Percentiles rank a stretch among this genome's conserved stretches.
These are phyloP conservation scores for Ciconia stormi DNA, from an alignment of 2,113 vertebrate species.

Conservation along the genomic window DNA sequence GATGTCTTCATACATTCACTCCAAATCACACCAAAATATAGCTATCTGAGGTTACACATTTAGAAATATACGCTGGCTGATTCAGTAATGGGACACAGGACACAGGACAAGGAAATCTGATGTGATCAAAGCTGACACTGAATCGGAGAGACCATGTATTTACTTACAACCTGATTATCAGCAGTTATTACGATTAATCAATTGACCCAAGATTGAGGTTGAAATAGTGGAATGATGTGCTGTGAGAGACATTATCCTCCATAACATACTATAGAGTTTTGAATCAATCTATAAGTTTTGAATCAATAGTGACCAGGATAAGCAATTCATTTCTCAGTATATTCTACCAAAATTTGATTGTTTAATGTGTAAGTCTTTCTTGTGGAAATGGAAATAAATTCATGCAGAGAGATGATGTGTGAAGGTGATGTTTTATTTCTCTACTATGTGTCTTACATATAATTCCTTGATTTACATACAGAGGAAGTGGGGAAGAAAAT, in stretches of 20 bases:
- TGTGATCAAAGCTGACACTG: constrained; percentile 18
- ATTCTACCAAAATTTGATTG: not conserved
- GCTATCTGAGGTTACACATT: not conserved
- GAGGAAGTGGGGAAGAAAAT: not conserved
- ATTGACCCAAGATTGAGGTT: not conserved
- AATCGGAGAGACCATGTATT: not conserved
- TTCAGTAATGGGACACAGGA: not conserved
- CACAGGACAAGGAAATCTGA: not conserved
- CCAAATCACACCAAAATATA: not conserved
- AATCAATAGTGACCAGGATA: not conserved
- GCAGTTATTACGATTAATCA: constrained; percentile 34
- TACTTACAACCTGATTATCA: not conserved
- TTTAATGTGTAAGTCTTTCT: not conserved
- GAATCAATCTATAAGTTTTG: not conserved
- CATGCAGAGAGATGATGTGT: not conserved
- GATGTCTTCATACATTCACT: not conserved
- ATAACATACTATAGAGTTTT: not conserved
- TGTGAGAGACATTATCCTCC: not conserved
- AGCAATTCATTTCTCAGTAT: not conserved
- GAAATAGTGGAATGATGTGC: not conserved
- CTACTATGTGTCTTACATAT: not conserved
- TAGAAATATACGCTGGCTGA: not conserved
- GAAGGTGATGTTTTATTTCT: not conserved
- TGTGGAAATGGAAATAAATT: not conserved
- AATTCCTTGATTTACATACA: not conserved